A percentile compares a stretch with the other conserved stretches of the same genome.
Conservation (phyloP, 2,888 invertebrate genomes). For the Mellilla xanthometata region DNA sequence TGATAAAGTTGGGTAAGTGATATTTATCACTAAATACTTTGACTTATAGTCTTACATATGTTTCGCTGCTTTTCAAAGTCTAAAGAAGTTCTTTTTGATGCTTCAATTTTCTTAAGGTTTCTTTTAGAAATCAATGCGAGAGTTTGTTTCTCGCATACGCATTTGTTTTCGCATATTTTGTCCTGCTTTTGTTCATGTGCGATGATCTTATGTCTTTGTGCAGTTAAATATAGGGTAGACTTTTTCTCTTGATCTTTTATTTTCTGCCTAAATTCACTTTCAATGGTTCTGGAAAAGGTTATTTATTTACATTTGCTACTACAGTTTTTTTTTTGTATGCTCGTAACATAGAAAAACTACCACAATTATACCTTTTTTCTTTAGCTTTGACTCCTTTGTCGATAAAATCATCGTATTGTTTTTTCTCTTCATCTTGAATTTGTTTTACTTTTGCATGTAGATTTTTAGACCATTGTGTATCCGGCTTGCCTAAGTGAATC, state of each 20-base stretch:
- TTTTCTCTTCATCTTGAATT: conserved; percentile 37
- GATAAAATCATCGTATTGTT: conserved; percentile 44
- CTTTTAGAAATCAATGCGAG: conserved; percentile 11
- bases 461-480: conserved; percentile 28
- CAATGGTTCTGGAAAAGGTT: conserved; percentile 13
- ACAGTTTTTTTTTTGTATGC: too few species aligned
- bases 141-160: conserved; percentile 21
- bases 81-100: too few species aligned
- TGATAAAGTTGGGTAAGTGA: too few species aligned
- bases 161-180: conserved; percentile 18
- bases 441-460: conserved; percentile 40
- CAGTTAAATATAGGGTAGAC: conserved; percentile 2
- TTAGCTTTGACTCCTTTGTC: conserved; percentile 37
- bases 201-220: conserved; percentile 16
- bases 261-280: conserved; percentile 8
- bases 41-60: too few species aligned
- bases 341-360: too few species aligned
- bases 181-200: conserved; percentile 8
- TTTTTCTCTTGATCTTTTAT: conserved; percentile 16
- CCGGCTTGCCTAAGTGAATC: conserved; percentile 37
- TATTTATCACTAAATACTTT: too few species aligned
- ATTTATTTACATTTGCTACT: too few species aligned
- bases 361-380: conserved; percentile 42
- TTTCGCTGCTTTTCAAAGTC: too few species aligned
- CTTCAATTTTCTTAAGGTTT: conserved; percentile 4